Base-by-base conservation (phyloP, 2,888 invertebrate species). In the Phortica magna region DNA sequence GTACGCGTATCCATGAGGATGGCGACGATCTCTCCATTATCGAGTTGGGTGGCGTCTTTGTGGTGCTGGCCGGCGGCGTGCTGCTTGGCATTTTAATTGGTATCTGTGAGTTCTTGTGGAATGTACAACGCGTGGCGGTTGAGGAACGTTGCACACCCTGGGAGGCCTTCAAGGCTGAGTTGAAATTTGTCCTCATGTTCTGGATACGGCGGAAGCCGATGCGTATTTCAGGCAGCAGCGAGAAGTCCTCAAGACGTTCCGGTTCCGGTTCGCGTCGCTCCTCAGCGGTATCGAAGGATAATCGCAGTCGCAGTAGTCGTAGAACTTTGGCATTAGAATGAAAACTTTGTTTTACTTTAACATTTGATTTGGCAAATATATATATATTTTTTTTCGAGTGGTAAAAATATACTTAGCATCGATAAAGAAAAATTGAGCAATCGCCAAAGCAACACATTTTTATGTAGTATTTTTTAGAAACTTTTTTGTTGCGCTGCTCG, bases 41-140 rank as follows among this genome's bases (percentile, higher is more conserved):
- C 6, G 97, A 98, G 90, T 96, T 98, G 0, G 98, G 98, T 80
- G 98, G 98, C 82, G 97, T 98, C 48, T 98, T 98, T 90, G 93
- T 98, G 7, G 97, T 98, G 5, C 93, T 98, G 1, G 94, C 95
- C 2, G 93, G 93, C 12, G 98, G 98, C 0, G 95, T 96, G 67
- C 88, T 93, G 1, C 90, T 95, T 22, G 96, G 97, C 0, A 92
- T 96, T n/a, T 80, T 96, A 7, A 94, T 98, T 41, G 97, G 97
- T 14, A 92, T 97, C 19, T 93, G 95, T 74, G 98, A 99, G 91
- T 98, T 98, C 89, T 91, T 97, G 39, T 95, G 97, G 94, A 96
- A 97, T 89, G 95, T 96, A 1, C 94, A 95, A 81, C 94, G 96
- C 89, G 95, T 96, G 73, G 95, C 96, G 31, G 95, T 95, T 0